Conservation (phyloP, 2,888 invertebrate genomes). For the Cerceris ruficornis region DNA sequence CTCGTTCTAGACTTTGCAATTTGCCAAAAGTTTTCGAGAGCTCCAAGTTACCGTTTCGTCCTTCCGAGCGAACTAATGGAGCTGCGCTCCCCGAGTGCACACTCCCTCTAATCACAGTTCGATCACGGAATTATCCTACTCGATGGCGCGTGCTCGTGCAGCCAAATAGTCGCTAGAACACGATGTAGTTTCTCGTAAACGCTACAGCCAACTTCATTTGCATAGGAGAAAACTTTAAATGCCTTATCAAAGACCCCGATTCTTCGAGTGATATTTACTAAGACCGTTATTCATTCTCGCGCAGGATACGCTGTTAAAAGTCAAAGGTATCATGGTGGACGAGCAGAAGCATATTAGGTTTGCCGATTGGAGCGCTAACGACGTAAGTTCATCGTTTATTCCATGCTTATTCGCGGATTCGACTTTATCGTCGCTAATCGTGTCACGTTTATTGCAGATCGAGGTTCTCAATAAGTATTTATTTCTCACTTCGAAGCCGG, state of each 20-base stretch:
- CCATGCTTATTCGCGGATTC: background rate
- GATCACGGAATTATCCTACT: constrained; percentile 58
- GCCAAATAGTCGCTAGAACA: constrained; percentile 21
- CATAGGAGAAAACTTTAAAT: background rate
- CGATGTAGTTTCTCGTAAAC: background rate
- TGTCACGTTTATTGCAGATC: constrained; percentile 86
- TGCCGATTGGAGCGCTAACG: constrained; percentile 95
- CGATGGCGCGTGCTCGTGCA: constrained; percentile 37
- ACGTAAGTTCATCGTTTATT: constrained; percentile 85
- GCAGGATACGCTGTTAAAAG: constrained; percentile 93
- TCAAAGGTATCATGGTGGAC: constrained; percentile 91
- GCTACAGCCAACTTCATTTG: background rate
- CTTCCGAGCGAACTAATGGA: constrained; percentile 48
- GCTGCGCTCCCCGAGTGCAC: constrained; percentile 34
- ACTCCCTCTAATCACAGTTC: constrained; percentile 55
- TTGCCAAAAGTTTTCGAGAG: constrained; percentile 69
- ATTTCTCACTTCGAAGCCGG: constrained; percentile 98
- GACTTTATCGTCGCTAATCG: background rate
- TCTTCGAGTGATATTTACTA: background rate
- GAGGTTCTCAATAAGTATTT: constrained; percentile 97
- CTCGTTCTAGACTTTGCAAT: constrained; percentile 69
- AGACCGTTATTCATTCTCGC: constrained; percentile 72
- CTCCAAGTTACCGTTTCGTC: constrained; percentile 39
- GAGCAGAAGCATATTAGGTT: constrained; percentile 97
- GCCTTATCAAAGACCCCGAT: background rate